Conservation (phyloP, 1,140 invertebrate species). For the Bilobella aurantiaca region DNA sequence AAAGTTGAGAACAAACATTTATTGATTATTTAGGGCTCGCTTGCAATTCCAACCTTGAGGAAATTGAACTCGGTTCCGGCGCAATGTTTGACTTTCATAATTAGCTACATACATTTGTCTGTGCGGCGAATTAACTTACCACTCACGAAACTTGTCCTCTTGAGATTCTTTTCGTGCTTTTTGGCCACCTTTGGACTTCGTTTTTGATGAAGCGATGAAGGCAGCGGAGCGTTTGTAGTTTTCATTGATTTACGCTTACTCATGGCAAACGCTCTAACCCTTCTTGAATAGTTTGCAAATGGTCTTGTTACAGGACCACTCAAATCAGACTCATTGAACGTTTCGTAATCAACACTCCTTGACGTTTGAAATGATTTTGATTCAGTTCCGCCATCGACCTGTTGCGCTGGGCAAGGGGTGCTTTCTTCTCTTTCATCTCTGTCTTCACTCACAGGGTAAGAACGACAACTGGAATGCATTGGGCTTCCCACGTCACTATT, state of each 20-base stretch:
- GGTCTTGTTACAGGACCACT: background rate
- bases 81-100: too few relatives aligned
- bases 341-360: background rate
- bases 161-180: background rate
- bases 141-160: background rate
- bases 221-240: background rate
- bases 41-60: too few relatives aligned
- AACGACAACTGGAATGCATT: background rate
- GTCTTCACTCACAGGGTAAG: conserved; percentile 1
- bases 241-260: background rate
- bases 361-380: too few relatives aligned
- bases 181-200: background rate
- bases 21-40: too few relatives aligned
- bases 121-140: too few relatives aligned
- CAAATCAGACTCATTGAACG: background rate
- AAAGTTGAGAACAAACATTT: too few relatives aligned
- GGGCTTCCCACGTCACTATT: background rate
- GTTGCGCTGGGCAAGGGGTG: background rate
- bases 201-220: background rate
- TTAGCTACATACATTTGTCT: too few relatives aligned
- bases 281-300: background rate
- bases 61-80: too few relatives aligned
- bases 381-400: too few relatives aligned
- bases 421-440: background rate
- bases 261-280: background rate